phyloP scores from a whole-genome alignment of 2,888 invertebrate species.

The Lamellibrachia satsuma region DNA sequence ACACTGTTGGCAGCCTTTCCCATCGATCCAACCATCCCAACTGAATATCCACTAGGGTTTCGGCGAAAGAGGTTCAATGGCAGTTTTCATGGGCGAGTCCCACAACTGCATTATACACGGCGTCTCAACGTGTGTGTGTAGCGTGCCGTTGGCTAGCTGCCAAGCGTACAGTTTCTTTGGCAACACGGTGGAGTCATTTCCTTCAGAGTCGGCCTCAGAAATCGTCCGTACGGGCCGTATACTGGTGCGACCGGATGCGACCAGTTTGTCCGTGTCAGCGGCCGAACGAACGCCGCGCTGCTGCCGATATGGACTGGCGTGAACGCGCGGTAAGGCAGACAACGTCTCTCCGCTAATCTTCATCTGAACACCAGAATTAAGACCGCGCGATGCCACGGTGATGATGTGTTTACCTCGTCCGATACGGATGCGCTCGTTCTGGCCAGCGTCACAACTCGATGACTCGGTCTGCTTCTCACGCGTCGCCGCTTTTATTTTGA shows the following conservation, averaged over 20 bases:
- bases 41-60: neutral
- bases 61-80: neutral
- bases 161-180: slow-evolving; percentile 22
- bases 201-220: neutral
- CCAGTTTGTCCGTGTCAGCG: neutral
- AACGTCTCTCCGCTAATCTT: neutral
- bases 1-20: neutral
- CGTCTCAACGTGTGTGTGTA: neutral
- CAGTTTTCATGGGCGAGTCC: neutral
- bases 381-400: neutral
- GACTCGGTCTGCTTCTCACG: neutral
- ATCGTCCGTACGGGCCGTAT: neutral
- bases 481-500: neutral
- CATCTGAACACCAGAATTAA: neutral
- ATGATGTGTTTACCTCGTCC: neutral
- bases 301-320: slow-evolving; percentile 24
- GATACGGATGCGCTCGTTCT: neutral
- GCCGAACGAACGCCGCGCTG: neutral
- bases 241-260: neutral
- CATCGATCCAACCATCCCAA: neutral
- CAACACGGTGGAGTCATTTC: neutral
- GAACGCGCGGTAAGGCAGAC: neutral
- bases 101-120: slow-evolving; percentile 24
- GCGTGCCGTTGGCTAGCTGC: slow-evolving; percentile 20
- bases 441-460: neutral